Conservation (phyloP, 2,113 vertebrate species). For the Chrysochloris asiatica region DNA sequence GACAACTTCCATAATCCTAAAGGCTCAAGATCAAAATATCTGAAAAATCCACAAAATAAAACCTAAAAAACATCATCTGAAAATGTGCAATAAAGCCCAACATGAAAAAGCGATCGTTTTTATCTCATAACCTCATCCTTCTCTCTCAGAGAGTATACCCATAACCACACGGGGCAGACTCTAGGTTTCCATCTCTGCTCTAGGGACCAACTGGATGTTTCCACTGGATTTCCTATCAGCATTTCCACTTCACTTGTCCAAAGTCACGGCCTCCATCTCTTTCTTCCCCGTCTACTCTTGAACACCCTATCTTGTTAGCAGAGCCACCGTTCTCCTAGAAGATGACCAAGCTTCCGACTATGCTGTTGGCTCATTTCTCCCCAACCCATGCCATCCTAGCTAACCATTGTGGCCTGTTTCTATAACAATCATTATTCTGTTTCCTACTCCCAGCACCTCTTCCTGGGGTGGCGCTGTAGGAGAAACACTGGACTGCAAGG, state of each 20-base stretch:
- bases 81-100: not conserved
- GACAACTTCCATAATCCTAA: not conserved
- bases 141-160: not conserved
- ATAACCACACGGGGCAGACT: not conserved
- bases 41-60: conserved; percentile 42
- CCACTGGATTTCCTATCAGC: not conserved
- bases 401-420: not conserved
- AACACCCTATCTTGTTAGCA: not conserved
- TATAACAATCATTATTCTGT: not conserved
- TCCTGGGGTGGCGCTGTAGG: no score
- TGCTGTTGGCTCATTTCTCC: not conserved
- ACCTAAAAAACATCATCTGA: conserved; percentile 14
- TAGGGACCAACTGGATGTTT: not conserved
- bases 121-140: not conserved
- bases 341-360: not conserved
- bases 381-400: not conserved
- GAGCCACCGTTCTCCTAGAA: not conserved
- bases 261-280: not conserved
- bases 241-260: not conserved
- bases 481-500: no score
- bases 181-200: not conserved
- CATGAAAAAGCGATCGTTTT: not conserved
- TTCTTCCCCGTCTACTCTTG: not conserved
- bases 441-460: not conserved
- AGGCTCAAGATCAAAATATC: conserved; percentile 5